Base-by-base conservation (phyloP, 2,888 invertebrate genomes). In the Charanyca ferruginea region DNA sequence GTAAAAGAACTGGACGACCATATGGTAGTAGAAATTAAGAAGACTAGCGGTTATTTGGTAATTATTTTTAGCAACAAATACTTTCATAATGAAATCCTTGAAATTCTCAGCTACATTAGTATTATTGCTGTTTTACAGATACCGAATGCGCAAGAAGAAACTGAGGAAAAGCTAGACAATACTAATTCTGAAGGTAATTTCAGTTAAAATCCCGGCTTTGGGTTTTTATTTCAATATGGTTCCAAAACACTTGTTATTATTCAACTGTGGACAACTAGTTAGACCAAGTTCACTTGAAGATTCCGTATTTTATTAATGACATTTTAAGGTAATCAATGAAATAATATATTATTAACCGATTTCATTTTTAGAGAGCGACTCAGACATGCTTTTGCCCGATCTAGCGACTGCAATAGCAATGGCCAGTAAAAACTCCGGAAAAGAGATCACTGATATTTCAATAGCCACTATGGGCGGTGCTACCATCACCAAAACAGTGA, bases 1-100 rank as follows among this genome's bases (percentile, higher is more conserved):
- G 95, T 94, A 3, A 94, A 92, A 88, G 93, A 94, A 80, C 90
- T 90, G 71, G 91, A 87, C 16, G 94, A 88, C 60, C 90, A 94
- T 48, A 94, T 95, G 94, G 86, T 95, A 11, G 91, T 95, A 22
- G 93, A 95, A 89, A 92, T 95, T 60, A 94, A 94, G 72, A 94
- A 95, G 83, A 79, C 92, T 18, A 84, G 86, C 65, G 90, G 90
- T 42, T 95, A 90, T 70, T 85, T 94, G 88, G 95, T 95, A 86
- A 85, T 64, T 22, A 16, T 49, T 58, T 61, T 18, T 49, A 0
- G 41, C n/a, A 1, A 41, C 3, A 13, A 42, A 7, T 41, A 28
- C 7, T 8, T 18, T 1, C n/a, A 25, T 18, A 9, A 6, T 20
- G 7, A 28, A 18, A 16, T 44, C 0, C 20, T 11, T 16, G 1